Evolutionary conservation across 2,113 vertebrate species (phyloP).

Genomic region (Charina bottae): DNA sequence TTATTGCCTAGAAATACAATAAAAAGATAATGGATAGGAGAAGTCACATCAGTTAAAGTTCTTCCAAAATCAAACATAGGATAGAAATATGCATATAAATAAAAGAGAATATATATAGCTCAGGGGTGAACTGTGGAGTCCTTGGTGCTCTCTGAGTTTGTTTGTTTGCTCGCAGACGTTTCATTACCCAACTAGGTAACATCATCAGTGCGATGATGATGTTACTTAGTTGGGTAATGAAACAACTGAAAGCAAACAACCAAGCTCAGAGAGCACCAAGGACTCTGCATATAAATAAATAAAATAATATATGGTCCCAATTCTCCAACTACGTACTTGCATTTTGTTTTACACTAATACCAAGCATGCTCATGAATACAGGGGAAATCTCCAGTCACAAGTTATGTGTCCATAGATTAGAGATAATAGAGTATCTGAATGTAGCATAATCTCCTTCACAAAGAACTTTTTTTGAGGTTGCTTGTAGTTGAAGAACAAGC

Average conservation of each 20-base stretch:
- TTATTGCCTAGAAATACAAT: slow-evolving; percentile 83
- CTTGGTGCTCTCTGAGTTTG: too few relatives aligned
- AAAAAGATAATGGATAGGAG: background rate
- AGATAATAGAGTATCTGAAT: background rate
- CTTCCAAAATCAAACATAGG: background rate
- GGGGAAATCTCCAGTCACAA: background rate
- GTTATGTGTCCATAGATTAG: background rate
- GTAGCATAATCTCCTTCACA: background rate
- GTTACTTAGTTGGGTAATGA: too few relatives aligned
- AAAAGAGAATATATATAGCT: too few relatives aligned
- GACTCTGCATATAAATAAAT: background rate
- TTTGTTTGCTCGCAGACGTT: too few relatives aligned
- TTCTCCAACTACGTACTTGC: background rate
- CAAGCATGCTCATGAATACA: background rate
- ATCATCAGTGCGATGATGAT: too few relatives aligned
- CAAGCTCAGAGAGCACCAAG: background rate
- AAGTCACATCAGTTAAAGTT: background rate
- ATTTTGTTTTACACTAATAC: slow-evolving; percentile 3
- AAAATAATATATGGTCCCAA: background rate
- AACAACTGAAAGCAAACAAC: background rate
- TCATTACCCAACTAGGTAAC: too few relatives aligned
- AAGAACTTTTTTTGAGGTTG: background rate
- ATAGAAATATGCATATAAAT: too few relatives aligned
- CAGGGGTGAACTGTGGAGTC: too few relatives aligned
- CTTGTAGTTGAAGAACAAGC: background rate